Percentiles rank a stretch among this genome's conserved stretches.
These are phyloP conservation scores for Alethe castanea DNA, from an alignment of 2,113 vertebrate species.

Conservation along the genomic window DNA sequence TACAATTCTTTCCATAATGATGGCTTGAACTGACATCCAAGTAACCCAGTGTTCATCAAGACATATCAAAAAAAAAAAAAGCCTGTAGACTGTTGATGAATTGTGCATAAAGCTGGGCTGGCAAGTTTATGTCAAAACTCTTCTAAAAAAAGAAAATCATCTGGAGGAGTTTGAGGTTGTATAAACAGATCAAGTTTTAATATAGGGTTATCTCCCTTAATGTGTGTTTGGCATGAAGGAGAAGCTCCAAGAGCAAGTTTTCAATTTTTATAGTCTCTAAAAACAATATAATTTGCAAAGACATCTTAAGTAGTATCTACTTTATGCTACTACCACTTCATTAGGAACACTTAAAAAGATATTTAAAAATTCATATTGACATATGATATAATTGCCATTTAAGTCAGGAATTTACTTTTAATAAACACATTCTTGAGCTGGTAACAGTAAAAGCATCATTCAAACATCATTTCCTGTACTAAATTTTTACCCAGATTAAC, in stretches of 20 bases:
- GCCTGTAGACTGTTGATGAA: not conserved
- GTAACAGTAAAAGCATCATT: constrained; percentile 58
- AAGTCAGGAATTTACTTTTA: constrained; percentile 64
- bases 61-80: not conserved
- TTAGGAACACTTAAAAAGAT: not conserved
- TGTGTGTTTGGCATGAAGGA: not conserved
- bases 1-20: not conserved
- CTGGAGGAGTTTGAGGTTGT: not conserved
- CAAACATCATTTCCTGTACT: constrained; percentile 71
- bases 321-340: not conserved
- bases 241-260: not conserved
- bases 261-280: not conserved
- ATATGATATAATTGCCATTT: not conserved
- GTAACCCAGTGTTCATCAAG: not conserved
- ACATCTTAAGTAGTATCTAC: not conserved
- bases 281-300: not conserved
- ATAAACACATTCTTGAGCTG: constrained; percentile 64
- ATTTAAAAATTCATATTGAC: constrained; percentile 43
- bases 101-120: not conserved
- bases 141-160: not conserved
- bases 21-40: not conserved
- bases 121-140: not conserved
- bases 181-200: not conserved
- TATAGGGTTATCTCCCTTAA: not conserved
- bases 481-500: constrained; percentile 68